Percentiles rank a stretch among this genome's conserved stretches.
These are phyloP conservation scores for Elgaria multicarinata DNA, from an alignment of 2,113 vertebrate genomes.

Conservation along the genomic window DNA sequence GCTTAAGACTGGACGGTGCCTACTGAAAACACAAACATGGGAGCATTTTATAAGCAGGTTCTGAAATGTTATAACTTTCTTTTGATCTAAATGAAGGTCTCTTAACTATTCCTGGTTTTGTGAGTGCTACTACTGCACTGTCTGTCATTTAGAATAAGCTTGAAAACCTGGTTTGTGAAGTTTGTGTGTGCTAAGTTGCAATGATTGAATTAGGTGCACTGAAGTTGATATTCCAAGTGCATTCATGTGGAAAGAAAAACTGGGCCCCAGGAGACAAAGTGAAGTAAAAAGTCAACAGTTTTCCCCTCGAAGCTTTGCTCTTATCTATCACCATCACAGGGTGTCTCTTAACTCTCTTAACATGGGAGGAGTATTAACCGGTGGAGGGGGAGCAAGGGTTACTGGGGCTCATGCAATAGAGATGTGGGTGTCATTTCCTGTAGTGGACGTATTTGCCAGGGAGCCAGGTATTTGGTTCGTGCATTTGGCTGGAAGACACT, in stretches of 20 bases:
- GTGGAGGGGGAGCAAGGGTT: background rate
- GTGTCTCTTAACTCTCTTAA: background rate
- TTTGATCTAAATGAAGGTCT: background rate
- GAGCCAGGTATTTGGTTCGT: background rate
- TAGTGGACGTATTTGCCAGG: background rate
- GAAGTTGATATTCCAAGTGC: background rate
- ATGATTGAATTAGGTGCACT: background rate
- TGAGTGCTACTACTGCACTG: slow-evolving; percentile 33
- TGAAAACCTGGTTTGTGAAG: slow-evolving; percentile 32
- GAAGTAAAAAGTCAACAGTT: slow-evolving; percentile 5
- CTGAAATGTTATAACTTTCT: slow-evolving; percentile 6
- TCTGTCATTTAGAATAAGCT: slow-evolving; percentile 39
- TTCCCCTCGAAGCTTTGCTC: background rate
- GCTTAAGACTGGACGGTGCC: background rate
- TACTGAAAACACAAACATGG: background rate
- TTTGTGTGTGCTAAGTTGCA: slow-evolving; percentile 27
- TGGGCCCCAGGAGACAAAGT: background rate
- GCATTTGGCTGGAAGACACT: background rate
- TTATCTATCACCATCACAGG: background rate
- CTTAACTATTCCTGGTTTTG: slow-evolving; percentile 1
- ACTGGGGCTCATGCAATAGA: background rate
- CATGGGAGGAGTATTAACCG: background rate
- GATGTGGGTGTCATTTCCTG: rapidly evolving
- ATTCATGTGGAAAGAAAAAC: background rate
- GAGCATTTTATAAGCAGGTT: background rate